Percentiles rank a stretch among this genome's conserved stretches.
Conservation (phyloP, 2,888 invertebrate genomes). For the Portevinia maculata region DNA sequence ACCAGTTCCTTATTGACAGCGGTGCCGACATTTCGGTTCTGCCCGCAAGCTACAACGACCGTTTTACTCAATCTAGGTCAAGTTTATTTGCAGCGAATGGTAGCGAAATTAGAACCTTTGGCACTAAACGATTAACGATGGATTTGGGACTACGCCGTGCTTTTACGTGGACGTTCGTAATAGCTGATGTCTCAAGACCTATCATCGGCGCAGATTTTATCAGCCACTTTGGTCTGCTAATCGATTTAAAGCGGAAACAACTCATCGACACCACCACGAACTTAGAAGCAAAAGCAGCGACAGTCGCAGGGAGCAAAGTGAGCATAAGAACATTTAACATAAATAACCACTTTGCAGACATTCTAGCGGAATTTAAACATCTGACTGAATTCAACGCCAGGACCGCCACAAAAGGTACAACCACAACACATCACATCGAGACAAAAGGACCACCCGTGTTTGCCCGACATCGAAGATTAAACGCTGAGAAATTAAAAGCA, state of each 20-base stretch:
- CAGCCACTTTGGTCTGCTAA: conserved; percentile 35
- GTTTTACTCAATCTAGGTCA: not conserved
- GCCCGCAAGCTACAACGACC: conserved; percentile 11
- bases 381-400: not conserved
- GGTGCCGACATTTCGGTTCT: conserved; percentile 60
- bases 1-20: conserved; percentile 21
- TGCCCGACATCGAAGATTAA: no score
- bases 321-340: conserved; percentile 6
- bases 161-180: conserved; percentile 46
- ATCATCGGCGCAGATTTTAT: conserved; percentile 53
- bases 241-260: conserved; percentile 24
- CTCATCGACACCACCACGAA: conserved; percentile 21
- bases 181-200: conserved; percentile 35
- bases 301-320: not conserved
- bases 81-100: conserved; percentile 39
- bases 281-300: not conserved
- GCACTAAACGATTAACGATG: not conserved
- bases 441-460: no score
- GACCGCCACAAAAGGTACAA: no score
- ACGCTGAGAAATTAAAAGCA: no score
- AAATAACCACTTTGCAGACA: not conserved
- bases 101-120: conserved; percentile 21
- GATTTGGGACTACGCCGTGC: conserved; percentile 8
- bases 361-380: not conserved
- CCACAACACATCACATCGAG: no score